Evolutionary conservation across 2,113 vertebrate species (phyloP).

Genomic region (Chloroceryle aenea): DNA sequence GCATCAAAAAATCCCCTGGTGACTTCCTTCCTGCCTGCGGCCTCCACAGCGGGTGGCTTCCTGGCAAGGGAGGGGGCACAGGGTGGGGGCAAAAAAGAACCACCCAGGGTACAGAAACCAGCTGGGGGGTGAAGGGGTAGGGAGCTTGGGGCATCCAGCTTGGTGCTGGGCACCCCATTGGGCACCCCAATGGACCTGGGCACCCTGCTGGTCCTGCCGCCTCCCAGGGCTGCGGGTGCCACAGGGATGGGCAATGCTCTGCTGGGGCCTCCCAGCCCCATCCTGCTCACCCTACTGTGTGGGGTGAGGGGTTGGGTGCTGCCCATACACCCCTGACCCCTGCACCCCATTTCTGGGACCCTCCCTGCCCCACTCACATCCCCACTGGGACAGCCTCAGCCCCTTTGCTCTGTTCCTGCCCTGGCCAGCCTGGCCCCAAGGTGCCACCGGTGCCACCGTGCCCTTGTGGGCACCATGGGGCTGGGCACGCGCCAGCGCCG

Average conservation of each 20-base stretch:
- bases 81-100: not conserved
- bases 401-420: fast-evolving
- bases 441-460: too few relatives aligned
- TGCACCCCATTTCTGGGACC: not conserved
- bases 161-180: too few relatives aligned
- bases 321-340: not conserved
- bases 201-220: not conserved
- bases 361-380: not conserved
- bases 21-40: conserved; percentile 57
- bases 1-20: not conserved
- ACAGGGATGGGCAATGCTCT: not conserved
- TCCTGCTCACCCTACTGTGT: fast-evolving
- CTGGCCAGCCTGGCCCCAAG: fast-evolving
- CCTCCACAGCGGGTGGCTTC: not conserved
- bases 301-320: not conserved
- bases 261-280: too few relatives aligned
- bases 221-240: not conserved
- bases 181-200: fast-evolving
- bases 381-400: fast-evolving
- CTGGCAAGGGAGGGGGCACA: not conserved
- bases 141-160: not conserved
- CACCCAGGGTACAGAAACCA: not conserved
- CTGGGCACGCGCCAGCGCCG: too few relatives aligned
- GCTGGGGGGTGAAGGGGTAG: fast-evolving
- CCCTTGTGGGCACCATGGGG: too few relatives aligned